A percentile compares a stretch with the other conserved stretches of the same genome.
Conservation (phyloP, 2,797 vertebrate genomes). For the Simalia tracyae region DNA sequence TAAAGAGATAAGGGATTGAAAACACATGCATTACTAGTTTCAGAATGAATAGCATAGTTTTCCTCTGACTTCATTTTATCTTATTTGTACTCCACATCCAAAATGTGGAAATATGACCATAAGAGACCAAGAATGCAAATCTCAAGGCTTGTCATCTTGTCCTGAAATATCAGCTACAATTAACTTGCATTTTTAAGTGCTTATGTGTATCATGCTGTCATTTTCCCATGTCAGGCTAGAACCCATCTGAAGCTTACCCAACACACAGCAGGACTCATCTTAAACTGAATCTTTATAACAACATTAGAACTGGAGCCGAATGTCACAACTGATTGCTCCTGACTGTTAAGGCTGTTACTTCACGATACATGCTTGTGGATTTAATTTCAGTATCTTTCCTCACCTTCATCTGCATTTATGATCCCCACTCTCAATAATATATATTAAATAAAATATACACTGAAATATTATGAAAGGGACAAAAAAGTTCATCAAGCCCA, state of each 20-base stretch:
- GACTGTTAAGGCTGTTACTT: too few relatives aligned
- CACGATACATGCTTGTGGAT: too few relatives aligned
- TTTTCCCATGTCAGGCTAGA: not conserved
- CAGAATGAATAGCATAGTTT: not conserved
- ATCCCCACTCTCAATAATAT: too few relatives aligned
- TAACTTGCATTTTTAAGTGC: not conserved
- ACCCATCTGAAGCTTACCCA: not conserved
- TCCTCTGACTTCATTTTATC: not conserved
- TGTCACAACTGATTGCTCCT: too few relatives aligned
- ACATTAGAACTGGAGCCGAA: not conserved
- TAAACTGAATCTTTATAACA: too few relatives aligned
- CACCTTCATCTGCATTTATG: too few relatives aligned
- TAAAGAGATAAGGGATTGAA: not conserved
- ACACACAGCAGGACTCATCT: not conserved
- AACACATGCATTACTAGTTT: not conserved
- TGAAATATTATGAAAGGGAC: too few relatives aligned
- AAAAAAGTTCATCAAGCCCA: too few relatives aligned
- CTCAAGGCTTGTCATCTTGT: not conserved
- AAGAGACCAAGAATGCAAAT: not conserved
- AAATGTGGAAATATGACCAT: not conserved
- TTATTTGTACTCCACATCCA: not conserved
- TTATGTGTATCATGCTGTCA: not conserved
- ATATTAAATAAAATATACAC: too few relatives aligned
- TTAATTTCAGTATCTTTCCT: too few relatives aligned
- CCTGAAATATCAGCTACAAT: not conserved